These are phyloP conservation scores for Hemitrygon akajei DNA, from an alignment of 2,797 vertebrate species.

Conservation along the genomic window DNA sequence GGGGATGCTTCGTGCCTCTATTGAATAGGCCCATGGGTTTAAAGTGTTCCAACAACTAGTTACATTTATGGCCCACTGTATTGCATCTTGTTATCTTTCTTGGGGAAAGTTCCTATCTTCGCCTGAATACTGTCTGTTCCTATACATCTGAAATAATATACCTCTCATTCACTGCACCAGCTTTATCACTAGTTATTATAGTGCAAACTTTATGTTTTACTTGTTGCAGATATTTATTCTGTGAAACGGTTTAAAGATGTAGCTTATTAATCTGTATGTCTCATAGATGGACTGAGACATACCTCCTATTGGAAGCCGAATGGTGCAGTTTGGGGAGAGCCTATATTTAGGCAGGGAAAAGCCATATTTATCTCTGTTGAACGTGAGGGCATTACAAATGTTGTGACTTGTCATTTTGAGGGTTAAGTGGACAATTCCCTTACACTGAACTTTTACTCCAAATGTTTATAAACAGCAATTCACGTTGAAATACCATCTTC, in stretches of 20 bases:
- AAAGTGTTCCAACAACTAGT: not conserved
- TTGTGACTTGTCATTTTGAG: conserved; percentile 4
- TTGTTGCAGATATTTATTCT: not conserved
- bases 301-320: too few relatives aligned
- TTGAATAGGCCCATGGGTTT: not conserved
- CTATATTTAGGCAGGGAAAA: not conserved
- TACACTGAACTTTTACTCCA: conserved; percentile 16
- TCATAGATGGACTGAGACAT: not conserved
- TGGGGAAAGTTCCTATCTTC: not conserved
- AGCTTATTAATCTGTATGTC: not conserved
- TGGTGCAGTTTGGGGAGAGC: not conserved
- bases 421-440: conserved; percentile 4
- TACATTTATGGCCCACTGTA: not conserved
- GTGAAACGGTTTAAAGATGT: not conserved
- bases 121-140: not conserved
- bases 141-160: not conserved
- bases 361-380: not conserved
- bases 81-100: not conserved
- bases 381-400: not conserved
- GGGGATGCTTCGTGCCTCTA: not conserved
- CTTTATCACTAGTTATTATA: not conserved
- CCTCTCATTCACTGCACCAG: not conserved
- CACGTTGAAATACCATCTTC: not conserved
- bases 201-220: not conserved
- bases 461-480: conserved; percentile 28